phyloP scores from a whole-genome alignment of 2,797 vertebrate species.

The Gambelia wislizenii region DNA sequence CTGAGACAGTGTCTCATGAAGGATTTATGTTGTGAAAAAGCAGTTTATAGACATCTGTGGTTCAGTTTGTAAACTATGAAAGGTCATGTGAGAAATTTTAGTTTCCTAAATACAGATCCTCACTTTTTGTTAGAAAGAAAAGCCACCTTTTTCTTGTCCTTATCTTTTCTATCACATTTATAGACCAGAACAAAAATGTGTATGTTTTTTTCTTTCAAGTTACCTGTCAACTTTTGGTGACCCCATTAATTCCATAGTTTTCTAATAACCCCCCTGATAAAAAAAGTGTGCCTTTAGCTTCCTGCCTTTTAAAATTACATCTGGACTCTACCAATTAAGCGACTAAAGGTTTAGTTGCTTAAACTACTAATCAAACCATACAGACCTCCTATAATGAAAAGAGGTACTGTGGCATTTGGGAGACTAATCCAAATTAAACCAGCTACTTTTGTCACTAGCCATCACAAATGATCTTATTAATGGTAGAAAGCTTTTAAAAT shows the following conservation, averaged over 20 bases:
- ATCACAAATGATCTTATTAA: conserved; percentile 19
- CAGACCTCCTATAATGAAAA: not conserved
- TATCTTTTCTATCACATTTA: not conserved
- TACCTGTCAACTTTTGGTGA: no score
- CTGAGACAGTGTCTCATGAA: not conserved
- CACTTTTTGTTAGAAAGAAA: not conserved
- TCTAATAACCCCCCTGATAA: not conserved
- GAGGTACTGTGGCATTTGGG: not conserved
- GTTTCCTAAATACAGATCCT: not conserved
- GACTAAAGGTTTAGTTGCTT: not conserved
- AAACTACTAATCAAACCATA: not conserved
- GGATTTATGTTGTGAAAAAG: not conserved
- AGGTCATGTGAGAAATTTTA: not conserved
- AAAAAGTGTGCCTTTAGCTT: not conserved
- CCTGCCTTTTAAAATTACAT: not conserved
- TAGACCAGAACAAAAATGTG: not conserved
- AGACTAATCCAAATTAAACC: conserved; percentile 50
- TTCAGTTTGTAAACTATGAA: not conserved
- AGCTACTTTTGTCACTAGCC: conserved; percentile 26
- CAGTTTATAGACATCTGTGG: not conserved
- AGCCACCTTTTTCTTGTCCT: not conserved
- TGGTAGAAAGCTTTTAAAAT: conserved; percentile 23
- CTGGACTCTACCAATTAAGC: not conserved
- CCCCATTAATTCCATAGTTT: not conserved
- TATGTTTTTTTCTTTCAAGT: no score